Conservation (phyloP, 2,888 invertebrate genomes). For the Drosophila buzzatii region DNA sequence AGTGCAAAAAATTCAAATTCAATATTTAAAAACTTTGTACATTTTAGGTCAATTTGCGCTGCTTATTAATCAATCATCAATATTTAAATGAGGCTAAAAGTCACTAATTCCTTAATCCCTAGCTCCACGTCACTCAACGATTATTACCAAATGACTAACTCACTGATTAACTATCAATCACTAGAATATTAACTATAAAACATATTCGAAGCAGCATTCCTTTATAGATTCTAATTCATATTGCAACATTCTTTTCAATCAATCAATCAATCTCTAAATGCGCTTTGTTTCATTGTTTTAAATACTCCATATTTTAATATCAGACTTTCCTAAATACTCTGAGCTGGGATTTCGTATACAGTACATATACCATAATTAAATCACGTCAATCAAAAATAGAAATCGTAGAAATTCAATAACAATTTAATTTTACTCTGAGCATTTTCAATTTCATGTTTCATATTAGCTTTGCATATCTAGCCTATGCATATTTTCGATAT, state of each 20-base stretch:
- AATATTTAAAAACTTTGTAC: not conserved
- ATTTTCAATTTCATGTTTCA: no score
- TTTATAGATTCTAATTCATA: not conserved
- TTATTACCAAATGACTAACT: no score
- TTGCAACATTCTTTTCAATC: not conserved
- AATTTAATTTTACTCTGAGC: not conserved
- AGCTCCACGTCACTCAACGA: not conserved
- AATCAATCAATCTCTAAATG: not conserved
- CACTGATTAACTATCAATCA: not conserved
- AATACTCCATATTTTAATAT: no score
- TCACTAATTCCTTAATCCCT: not conserved
- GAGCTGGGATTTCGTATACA: no score
- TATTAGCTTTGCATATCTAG: not conserved
- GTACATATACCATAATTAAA: not conserved
- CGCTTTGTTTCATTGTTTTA: no score
- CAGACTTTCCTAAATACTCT: no score
- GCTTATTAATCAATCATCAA: no score
- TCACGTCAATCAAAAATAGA: not conserved
- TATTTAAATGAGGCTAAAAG: no score
- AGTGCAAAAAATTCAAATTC: not conserved
- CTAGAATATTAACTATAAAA: not conserved
- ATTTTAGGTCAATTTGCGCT: no score
- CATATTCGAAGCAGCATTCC: not conserved
- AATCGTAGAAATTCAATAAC: not conserved
- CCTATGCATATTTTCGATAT: not conserved